phyloP scores from a whole-genome alignment of 2,888 invertebrate species.

The Perithous albicinctus region DNA sequence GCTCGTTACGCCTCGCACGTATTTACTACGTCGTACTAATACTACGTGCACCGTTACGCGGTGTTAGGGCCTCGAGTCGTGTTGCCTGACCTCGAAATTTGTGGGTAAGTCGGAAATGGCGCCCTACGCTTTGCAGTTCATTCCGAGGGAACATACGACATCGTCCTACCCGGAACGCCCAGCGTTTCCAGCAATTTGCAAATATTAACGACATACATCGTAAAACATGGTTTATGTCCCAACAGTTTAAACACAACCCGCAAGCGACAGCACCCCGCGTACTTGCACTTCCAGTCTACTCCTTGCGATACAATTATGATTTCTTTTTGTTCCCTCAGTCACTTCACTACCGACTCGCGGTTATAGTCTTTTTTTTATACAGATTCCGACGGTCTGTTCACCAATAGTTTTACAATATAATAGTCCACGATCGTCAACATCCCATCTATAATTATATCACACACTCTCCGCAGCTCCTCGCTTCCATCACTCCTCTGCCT shows the following conservation, averaged over 20 bases:
- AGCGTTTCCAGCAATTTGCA: conserved; percentile 4
- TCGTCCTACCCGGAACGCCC: conserved; percentile 27
- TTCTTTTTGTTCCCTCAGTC: conserved; percentile 54
- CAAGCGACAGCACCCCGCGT: no score
- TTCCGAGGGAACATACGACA: conserved; percentile 19
- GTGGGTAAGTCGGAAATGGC: conserved; percentile 1
- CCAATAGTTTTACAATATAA: conserved; percentile 25
- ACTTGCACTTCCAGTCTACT: conserved; percentile 17
- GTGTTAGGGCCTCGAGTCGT: conserved; percentile 23
- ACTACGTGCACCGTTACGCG: conserved; percentile 67
- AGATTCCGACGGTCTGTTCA: conserved; percentile 22
- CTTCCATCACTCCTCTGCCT: conserved; percentile 82
- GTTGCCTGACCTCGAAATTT: conserved; percentile 47
- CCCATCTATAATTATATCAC: conserved; percentile 13
- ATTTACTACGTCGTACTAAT: conserved; percentile 53
- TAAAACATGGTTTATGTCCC: conserved; percentile 12
- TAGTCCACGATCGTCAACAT: conserved; percentile 37
- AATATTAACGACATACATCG: conserved; percentile 16
- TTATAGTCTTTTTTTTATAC: conserved; percentile 17
- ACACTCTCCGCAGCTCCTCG: conserved; percentile 14
- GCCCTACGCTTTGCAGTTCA: background rate
- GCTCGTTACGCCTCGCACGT: conserved; percentile 53
- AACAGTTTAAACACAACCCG: conserved; percentile 33
- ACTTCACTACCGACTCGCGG: conserved; percentile 40
- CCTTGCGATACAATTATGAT: conserved; percentile 38